These are phyloP conservation scores for Syritta pipiens DNA, from an alignment of 2,888 invertebrate genomes.

Conservation along the genomic window DNA sequence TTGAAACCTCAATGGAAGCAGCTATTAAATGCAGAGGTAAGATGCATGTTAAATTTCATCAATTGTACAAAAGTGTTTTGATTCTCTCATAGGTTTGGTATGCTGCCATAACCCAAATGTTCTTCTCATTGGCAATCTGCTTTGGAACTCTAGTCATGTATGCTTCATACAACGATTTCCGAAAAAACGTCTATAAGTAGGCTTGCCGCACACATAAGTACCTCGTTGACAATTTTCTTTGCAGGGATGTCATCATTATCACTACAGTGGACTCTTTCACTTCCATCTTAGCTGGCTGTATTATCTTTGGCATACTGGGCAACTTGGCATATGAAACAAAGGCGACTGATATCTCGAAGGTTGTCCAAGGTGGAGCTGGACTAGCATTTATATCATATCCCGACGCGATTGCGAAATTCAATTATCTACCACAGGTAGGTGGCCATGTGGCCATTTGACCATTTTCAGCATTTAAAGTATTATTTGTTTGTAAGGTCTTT, in stretches of 20 bases:
- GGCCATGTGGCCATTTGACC: background rate
- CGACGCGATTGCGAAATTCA: conserved; percentile 81
- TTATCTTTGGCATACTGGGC: conserved; percentile 91
- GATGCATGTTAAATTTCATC: background rate
- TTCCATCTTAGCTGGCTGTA: conserved; percentile 89
- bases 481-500: conserved; percentile 77
- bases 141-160: conserved; percentile 83
- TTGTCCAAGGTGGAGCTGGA: conserved; percentile 87
- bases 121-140: conserved; percentile 83
- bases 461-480: too few species aligned
- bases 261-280: conserved; percentile 91
- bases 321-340: conserved; percentile 86
- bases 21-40: conserved; percentile 75
- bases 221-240: background rate
- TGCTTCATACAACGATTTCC: conserved; percentile 83
- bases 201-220: conserved; percentile 17
- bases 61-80: too few species aligned
- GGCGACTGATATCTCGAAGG: conserved; percentile 82
- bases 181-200: conserved; percentile 82
- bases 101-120: conserved; percentile 83
- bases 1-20: conserved; percentile 83
- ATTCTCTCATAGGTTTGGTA: conserved; percentile 81
- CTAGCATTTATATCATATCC: conserved; percentile 89
- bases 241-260: conserved; percentile 89
- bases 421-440: conserved; percentile 80